Base-by-base conservation (phyloP, 2,888 invertebrate species). In the Drosophila hamatofila region DNA sequence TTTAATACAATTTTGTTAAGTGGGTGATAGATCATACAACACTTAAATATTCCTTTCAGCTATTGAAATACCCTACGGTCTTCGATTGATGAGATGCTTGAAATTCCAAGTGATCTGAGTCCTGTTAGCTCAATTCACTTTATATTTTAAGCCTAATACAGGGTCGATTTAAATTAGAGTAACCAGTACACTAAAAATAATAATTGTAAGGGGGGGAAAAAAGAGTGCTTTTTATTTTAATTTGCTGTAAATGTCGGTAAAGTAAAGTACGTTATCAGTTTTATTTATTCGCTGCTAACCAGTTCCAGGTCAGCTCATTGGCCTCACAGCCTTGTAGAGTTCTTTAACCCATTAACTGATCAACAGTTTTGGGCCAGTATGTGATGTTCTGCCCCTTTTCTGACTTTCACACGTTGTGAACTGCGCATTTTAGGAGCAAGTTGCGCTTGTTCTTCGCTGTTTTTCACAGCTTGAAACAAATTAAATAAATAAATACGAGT, bases 221-320 rank as follows among this genome's bases (percentile, higher is more conserved):
- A 39, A 4, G 11, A 35, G 11, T 18, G 4, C 23, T 46, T 44
- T 1, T 7, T 46, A 46, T 46, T 27, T 48, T 48, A n/a, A 27
- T 27, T 48, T n/a, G 3, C 12, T 12, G 30, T n/a, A 48, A 27
- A 4, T 3, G 4, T 16, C 27, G 21, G 12, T 42, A 42, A 11
- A n/a, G n/a, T 27, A 25, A 48, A 27, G n/a, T 48, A 44, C 25
- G 30, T 35, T 35, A 23, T 41, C 3, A 33, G 41, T 12, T 49
- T 35, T 56, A 23, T 18, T 27, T 14, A 11, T 35, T 21, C 4
- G 23, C 49, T 0, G 21, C n/a, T 39, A 69, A 69, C 69, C 69
- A 25, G 66, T 69, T 66, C 7, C 49, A 33, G 42, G 55, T 35
- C 59, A 54, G 59, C 54, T 60, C 59, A 70, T 33, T 56, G 55